phyloP scores from a whole-genome alignment of 2,797 vertebrate species.

The Acropternis orthonyx region DNA sequence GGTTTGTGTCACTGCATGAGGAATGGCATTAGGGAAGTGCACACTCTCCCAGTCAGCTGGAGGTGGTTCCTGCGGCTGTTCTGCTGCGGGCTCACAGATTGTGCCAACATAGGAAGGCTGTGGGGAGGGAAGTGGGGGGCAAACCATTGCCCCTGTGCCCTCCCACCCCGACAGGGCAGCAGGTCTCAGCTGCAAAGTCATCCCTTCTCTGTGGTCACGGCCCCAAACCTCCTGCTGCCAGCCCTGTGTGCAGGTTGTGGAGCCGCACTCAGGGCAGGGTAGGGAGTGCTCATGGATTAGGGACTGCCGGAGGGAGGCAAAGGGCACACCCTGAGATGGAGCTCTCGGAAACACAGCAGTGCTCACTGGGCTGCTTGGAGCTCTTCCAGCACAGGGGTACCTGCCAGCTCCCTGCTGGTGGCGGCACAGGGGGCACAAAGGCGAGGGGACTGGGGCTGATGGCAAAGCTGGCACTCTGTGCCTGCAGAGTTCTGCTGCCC shows the following conservation, averaged over 20 bases:
- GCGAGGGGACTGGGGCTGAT: background rate
- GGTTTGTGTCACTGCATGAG: rapidly evolving
- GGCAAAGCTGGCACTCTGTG: background rate
- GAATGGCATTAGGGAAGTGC: background rate
- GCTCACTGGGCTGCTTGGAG: background rate
- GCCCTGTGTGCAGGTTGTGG: background rate
- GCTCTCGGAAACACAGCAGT: background rate
- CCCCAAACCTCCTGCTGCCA: background rate
- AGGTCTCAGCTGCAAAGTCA: background rate
- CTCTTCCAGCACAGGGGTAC: background rate
- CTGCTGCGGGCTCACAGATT: background rate
- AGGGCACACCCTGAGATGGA: background rate
- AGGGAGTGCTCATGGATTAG: background rate
- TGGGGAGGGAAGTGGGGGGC: no score
- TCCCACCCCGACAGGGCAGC: background rate
- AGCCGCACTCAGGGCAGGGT: rapidly evolving
- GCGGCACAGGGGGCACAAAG: background rate
- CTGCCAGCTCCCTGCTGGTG: background rate
- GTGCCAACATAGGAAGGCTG: background rate
- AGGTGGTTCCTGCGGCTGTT: background rate
- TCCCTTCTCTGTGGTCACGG: background rate
- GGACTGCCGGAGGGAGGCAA: background rate
- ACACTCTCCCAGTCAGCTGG: background rate
- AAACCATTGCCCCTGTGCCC: background rate
- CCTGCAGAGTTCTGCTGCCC: background rate